Base-by-base conservation (phyloP, 1,140 invertebrate genomes). In the Lanistes nyassanus region DNA sequence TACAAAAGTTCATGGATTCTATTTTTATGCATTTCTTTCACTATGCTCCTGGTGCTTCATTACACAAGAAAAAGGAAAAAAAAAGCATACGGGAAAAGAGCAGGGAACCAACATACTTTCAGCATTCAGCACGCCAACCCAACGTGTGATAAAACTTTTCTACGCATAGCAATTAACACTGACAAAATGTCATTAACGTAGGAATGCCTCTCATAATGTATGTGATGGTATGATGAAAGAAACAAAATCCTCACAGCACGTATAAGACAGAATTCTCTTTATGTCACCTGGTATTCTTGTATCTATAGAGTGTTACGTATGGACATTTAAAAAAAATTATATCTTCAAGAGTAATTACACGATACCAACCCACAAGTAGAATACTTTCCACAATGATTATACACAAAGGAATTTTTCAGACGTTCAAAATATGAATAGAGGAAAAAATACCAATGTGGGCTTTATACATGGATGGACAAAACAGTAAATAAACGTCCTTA, bases 121-220 rank as follows among this genome's bases (percentile, higher is more conserved):
- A 47, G 19, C 42, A 47, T 47, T 47, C 42, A 47, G 42, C 19
- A 16, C 5, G 9, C 42, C 19, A 47, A 47, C 19, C 42, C 42
- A 47, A 47, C 2, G 9, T 9, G 42, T 47, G 42, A 47, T 47
- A 47, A 47, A 47, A 47, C 56, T 60, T 53, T 60, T 60, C 56
- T 36, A 55, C 37, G 6, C 21, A 56, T 47, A 70, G 55, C 37
- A 55, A 70, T 23, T 56, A 37, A 37, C 29, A 72, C 29, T 34
- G 19, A 34, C 29, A n/a, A 55, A 29, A 56, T 56, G 31, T 42
- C 56, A 70, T 70, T 23, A 60, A 72, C 70, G 60, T 60, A 55
- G 70, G 70, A 72, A 72, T 72, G 70, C 70, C 70, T 72, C 55
- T 72, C 60, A 72, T n/a, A 42, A 72, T 72, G 36, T 58, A 72